Percentiles rank a stretch among this genome's conserved stretches.
Conservation (phyloP, 2,797 vertebrate genomes). For the Loriculus beryllinus region DNA sequence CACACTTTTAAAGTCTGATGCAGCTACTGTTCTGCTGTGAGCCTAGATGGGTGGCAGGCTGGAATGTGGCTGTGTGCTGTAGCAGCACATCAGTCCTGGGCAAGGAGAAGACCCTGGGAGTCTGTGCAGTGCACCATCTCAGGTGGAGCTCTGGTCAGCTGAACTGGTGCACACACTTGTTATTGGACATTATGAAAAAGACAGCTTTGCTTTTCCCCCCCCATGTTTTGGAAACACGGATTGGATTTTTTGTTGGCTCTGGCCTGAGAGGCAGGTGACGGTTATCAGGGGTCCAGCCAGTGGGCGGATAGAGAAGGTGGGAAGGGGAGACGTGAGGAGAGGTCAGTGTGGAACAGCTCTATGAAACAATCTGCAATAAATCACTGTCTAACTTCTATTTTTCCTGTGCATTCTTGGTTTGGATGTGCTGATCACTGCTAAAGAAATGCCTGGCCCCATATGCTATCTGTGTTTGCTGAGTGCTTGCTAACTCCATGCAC, state of each 20-base stretch:
- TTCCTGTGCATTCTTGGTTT: not conserved
- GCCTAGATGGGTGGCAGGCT: not conserved
- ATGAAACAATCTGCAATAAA: not conserved
- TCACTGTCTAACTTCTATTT: not conserved
- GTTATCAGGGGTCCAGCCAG: not conserved
- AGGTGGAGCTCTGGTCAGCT: not conserved
- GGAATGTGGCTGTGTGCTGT: not conserved
- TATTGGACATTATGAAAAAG: not conserved
- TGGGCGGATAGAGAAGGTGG: not conserved
- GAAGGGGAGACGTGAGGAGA: not conserved
- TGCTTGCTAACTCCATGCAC: not conserved
- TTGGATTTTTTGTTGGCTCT: not conserved
- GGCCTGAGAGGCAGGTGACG: not conserved
- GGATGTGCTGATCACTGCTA: not conserved
- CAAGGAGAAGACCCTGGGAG: not conserved
- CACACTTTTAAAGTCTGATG: not conserved
- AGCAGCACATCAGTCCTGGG: not conserved
- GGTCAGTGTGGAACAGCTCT: not conserved
- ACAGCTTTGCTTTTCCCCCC: accelerated
- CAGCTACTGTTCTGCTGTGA: not conserved
- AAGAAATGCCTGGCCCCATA: not conserved
- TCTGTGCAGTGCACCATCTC: not conserved
- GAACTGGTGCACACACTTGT: not conserved
- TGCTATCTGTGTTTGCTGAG: not conserved
- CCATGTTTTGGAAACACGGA: not conserved